Conservation (phyloP, 2,113 vertebrate genomes). For the Mungos mungo region DNA sequence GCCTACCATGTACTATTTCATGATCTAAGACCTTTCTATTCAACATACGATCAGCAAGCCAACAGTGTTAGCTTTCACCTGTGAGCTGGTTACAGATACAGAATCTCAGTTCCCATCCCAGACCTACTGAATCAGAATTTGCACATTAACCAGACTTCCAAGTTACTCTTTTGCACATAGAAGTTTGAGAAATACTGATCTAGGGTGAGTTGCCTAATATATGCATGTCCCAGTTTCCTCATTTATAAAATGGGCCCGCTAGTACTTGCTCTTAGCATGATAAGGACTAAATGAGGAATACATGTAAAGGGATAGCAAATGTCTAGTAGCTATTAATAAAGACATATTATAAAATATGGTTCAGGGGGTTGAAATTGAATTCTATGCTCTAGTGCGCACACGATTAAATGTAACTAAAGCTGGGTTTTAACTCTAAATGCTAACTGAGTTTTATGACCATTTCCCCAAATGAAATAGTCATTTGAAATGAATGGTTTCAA, state of each 20-base stretch:
- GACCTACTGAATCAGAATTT: neutral
- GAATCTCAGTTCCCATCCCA: neutral
- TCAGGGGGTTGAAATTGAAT: slow-evolving; percentile 24
- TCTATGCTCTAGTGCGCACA: neutral
- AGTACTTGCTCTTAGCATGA: neutral
- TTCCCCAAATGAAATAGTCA: slow-evolving; percentile 3
- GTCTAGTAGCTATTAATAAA: slow-evolving; percentile 11
- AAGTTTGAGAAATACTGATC: neutral
- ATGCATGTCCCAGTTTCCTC: neutral
- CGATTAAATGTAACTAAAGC: slow-evolving; percentile 34
- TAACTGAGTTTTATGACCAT: slow-evolving; percentile 15
- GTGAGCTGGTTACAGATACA: neutral
- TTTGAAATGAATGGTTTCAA: slow-evolving; percentile 25
- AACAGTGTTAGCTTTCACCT: neutral
- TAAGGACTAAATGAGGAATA: neutral
- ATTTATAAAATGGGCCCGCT: neutral
- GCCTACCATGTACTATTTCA: neutral
- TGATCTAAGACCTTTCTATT: neutral
- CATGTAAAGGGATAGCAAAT: neutral
- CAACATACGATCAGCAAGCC: neutral
- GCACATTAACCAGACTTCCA: neutral
- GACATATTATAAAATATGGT: slow-evolving; percentile 25
- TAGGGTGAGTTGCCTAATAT: neutral
- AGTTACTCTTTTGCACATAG: neutral
- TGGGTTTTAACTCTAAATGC: slow-evolving; percentile 39